Percentiles rank a stretch among this genome's conserved stretches.
Conservation (phyloP, 2,113 vertebrate genomes). For the Phylloscopus trochiloides region DNA sequence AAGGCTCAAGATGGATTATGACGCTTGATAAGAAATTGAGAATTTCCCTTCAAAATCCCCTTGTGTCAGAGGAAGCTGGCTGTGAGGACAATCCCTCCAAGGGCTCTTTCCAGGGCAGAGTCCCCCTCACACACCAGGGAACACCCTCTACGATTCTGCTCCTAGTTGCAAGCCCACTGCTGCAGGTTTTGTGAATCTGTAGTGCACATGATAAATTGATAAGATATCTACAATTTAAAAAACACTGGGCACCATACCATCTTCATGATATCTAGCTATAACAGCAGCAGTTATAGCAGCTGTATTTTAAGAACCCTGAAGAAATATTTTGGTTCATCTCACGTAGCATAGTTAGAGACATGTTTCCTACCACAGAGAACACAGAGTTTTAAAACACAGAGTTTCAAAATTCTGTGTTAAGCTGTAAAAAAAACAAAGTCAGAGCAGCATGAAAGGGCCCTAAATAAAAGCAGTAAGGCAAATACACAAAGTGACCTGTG, state of each 20-base stretch:
- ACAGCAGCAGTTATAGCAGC: background rate
- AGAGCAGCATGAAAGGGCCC: background rate
- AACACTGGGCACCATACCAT: background rate
- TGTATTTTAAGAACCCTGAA: background rate
- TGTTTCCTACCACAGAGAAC: background rate
- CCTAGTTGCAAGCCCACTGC: background rate
- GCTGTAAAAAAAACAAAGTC: background rate
- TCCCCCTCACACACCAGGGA: background rate
- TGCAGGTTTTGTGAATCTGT: background rate
- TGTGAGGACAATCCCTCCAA: accelerated
- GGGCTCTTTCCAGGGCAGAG: background rate
- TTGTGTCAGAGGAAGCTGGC: background rate
- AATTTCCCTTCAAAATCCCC: background rate
- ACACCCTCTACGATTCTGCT: background rate
- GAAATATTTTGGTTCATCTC: background rate
- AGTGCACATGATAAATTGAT: background rate
- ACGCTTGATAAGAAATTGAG: background rate
- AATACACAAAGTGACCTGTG: background rate
- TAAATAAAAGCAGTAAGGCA: background rate
- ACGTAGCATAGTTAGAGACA: background rate
- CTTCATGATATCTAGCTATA: background rate
- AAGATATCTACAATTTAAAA: background rate
- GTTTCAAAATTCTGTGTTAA: background rate
- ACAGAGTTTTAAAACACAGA: background rate
- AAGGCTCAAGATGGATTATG: background rate